Evolutionary conservation across 2,113 vertebrate species (phyloP).

Genomic region (Riparia riparia): DNA sequence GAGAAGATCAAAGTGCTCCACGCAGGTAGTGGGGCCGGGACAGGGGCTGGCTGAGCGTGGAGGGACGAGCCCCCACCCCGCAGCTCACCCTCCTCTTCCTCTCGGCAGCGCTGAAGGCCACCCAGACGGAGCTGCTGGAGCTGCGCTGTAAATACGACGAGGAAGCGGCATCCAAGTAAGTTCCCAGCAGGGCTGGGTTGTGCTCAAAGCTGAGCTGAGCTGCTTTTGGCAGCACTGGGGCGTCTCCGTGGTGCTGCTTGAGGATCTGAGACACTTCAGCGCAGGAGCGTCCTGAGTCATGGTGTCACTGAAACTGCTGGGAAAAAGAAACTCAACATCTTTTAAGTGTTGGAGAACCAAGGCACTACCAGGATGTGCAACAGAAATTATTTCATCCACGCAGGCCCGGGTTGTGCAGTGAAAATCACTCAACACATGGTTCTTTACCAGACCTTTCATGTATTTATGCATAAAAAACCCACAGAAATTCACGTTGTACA

Average conservation of each 20-base stretch:
- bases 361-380: background rate
- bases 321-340: background rate
- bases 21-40: constrained; percentile 77
- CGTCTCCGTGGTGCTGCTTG: accelerated
- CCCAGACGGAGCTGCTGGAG: constrained; percentile 92
- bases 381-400: background rate
- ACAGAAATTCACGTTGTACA: background rate
- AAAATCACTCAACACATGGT: background rate
- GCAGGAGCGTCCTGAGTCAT: background rate
- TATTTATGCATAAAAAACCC: background rate
- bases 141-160: constrained; percentile 93
- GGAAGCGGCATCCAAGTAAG: constrained; percentile 92
- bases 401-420: accelerated
- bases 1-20: constrained; percentile 95
- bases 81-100: constrained; percentile 14
- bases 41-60: background rate
- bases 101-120: constrained; percentile 87
- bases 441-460: background rate
- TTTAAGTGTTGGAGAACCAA: background rate
- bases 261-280: background rate
- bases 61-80: background rate
- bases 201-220: background rate
- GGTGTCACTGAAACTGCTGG: accelerated
- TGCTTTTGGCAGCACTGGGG: background rate
- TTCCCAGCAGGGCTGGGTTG: background rate